Percentiles rank a stretch among this genome's conserved stretches.
phyloP scores from a whole-genome alignment of 2,888 invertebrate genomes.

The Acronicta psi region DNA sequence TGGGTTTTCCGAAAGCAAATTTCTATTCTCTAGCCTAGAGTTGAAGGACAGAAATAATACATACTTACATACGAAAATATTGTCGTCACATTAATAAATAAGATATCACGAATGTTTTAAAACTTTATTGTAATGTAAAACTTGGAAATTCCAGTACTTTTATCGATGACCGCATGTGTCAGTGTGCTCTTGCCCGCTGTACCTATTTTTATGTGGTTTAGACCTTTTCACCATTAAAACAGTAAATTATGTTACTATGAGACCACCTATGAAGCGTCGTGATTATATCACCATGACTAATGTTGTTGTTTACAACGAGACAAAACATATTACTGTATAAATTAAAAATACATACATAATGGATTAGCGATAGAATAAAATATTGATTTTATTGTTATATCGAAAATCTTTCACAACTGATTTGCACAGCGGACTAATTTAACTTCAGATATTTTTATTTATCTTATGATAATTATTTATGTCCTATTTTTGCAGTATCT shows the following conservation, averaged over 20 bases:
- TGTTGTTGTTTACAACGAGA: not conserved
- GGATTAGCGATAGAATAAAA: not conserved
- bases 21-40: not conserved
- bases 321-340: not conserved
- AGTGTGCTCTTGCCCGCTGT: too few relatives aligned
- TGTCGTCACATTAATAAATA: not conserved
- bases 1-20: not conserved
- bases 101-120: not conserved
- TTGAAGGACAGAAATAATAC: too few relatives aligned
- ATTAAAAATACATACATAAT: not conserved
- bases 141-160: too few relatives aligned
- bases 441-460: too few relatives aligned
- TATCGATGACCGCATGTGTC: too few relatives aligned
- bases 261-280: not conserved
- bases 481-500: conserved; percentile 1
- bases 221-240: not conserved
- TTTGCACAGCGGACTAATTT: too few relatives aligned
- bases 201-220: too few relatives aligned
- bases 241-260: not conserved
- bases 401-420: too few relatives aligned
- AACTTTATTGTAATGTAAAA: too few relatives aligned
- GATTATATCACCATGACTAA: not conserved
- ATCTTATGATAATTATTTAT: too few relatives aligned
- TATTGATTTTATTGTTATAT: not conserved
- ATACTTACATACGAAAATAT: too few relatives aligned